Conservation (phyloP, 2,888 invertebrate genomes). For the Polyploca ridens region DNA sequence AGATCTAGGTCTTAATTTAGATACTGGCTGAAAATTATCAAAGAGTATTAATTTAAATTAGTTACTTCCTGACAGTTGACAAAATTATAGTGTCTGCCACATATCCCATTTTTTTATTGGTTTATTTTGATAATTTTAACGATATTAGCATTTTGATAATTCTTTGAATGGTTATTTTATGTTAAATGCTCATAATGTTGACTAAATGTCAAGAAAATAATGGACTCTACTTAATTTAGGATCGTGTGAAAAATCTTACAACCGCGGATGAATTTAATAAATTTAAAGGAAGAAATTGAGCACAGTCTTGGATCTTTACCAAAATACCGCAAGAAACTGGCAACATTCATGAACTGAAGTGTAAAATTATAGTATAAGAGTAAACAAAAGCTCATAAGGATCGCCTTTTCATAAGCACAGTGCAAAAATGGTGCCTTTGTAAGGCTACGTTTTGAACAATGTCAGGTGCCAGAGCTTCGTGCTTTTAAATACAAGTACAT, state of each 20-base stretch:
- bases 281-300: too few species aligned
- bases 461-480: slow-evolving; percentile 38
- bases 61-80: not conserved
- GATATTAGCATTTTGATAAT: not conserved
- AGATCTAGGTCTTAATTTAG: not conserved
- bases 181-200: not conserved
- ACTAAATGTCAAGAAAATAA: not conserved
- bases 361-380: slow-evolving; percentile 27
- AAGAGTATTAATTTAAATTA: slow-evolving; percentile 4
- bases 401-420: slow-evolving; percentile 25
- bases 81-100: not conserved
- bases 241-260: not conserved
- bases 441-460: slow-evolving; percentile 28
- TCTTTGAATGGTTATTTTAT: not conserved
- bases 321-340: slow-evolving; percentile 5
- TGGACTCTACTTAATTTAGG: too few species aligned
- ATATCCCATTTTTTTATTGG: not conserved
- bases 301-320: too few species aligned
- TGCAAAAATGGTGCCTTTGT: slow-evolving; percentile 36
- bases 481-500: slow-evolving; percentile 31
- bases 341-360: slow-evolving; percentile 23
- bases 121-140: not conserved
- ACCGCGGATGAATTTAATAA: not conserved
- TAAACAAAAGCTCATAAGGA: slow-evolving; percentile 19
- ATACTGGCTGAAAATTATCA: not conserved